phyloP scores from a whole-genome alignment of 2,797 vertebrate species.

The Oreochromis mossambicus region DNA sequence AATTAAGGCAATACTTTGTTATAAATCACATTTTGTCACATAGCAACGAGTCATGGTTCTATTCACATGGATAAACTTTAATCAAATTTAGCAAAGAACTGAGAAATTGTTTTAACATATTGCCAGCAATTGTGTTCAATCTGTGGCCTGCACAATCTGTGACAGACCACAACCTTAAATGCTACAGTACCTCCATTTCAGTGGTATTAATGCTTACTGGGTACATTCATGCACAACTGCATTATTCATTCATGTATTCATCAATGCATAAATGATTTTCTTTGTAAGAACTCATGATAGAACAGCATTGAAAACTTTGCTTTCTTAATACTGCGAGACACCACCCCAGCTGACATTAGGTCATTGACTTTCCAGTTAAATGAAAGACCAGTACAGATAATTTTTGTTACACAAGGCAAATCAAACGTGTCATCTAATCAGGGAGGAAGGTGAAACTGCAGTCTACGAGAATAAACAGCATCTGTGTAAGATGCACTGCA shows the following conservation, averaged over 20 bases:
- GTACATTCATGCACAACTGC: constrained; percentile 40
- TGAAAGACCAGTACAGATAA: not conserved
- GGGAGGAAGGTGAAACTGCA: not conserved
- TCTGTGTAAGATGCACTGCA: not conserved
- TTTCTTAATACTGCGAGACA: not conserved
- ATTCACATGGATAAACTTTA: constrained; percentile 51
- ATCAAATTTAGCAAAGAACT: constrained; percentile 49
- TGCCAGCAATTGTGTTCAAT: constrained; percentile 40
- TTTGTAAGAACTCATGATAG: not conserved
- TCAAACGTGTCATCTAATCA: not conserved
- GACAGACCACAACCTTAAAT: constrained; percentile 32
- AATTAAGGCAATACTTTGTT: constrained; percentile 46
- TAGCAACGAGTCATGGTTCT: constrained; percentile 33
- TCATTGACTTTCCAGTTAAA: not conserved
- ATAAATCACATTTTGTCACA: constrained; percentile 37
- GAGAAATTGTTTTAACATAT: constrained; percentile 39
- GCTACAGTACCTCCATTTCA: constrained; percentile 27
- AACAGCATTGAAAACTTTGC: not conserved
- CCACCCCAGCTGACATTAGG: not conserved
- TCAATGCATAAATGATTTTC: not conserved
- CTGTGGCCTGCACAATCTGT: constrained; percentile 16
- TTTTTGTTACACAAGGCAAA: not conserved
- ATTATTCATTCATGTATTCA: constrained; percentile 17
- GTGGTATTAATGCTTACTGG: constrained; percentile 31
- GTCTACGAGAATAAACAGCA: not conserved